A percentile compares a stretch with the other conserved stretches of the same genome.
Conservation (phyloP, 2,113 vertebrate species). For the Trochalopteron elliotii region DNA sequence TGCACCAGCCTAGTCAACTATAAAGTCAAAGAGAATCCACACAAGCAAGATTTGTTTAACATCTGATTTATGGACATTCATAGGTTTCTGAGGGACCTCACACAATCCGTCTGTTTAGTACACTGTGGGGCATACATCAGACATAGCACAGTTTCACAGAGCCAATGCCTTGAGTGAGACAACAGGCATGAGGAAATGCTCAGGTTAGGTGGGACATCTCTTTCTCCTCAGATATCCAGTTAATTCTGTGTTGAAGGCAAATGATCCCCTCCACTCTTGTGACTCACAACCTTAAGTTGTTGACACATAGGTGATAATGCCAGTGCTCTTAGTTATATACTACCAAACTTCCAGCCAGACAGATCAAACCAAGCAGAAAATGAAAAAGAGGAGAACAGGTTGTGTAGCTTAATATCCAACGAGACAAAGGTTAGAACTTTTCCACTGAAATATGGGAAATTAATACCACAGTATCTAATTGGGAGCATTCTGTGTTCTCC, state of each 20-base stretch:
- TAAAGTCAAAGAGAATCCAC: not conserved
- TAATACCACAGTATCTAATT: not conserved
- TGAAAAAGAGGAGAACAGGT: not conserved
- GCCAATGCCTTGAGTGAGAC: not conserved
- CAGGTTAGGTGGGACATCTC: not conserved
- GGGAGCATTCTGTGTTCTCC: not conserved
- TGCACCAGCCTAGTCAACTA: not conserved
- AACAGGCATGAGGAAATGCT: not conserved
- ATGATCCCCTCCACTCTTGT: not conserved
- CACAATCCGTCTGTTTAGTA: not conserved
- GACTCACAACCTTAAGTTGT: not conserved
- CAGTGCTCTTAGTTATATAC: not conserved
- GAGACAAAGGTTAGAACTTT: not conserved
- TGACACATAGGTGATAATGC: not conserved
- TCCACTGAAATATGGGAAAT: not conserved
- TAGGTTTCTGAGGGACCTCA: not conserved
- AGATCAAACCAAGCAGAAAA: not conserved
- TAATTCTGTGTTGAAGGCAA: not conserved
- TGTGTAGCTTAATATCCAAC: not conserved
- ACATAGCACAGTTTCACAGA: not conserved
- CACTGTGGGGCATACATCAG: not conserved
- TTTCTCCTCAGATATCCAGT: not conserved
- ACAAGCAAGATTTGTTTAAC: not conserved
- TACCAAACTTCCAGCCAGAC: not conserved
- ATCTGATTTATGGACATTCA: not conserved